These are phyloP conservation scores for Porites australiensis DNA, from an alignment of 64 coral and sea anemone species.

Conservation along the genomic window DNA sequence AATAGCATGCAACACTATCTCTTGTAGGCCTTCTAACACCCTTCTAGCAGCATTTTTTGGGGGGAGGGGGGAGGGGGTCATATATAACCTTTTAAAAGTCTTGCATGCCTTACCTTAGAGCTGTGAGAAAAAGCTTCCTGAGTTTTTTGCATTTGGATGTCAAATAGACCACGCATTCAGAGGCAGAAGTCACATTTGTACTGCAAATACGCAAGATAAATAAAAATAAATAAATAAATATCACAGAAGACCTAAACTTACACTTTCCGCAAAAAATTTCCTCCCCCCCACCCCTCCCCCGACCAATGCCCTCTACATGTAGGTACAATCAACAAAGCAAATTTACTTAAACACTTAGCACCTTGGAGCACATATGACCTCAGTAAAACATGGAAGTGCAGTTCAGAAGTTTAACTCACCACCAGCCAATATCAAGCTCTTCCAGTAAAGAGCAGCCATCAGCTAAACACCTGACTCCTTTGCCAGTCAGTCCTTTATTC, in stretches of 20 bases:
- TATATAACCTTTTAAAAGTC: background rate
- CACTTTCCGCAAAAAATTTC: no score
- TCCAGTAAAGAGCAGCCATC: constrained; percentile 57
- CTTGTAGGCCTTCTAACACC: no score
- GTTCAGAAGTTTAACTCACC: constrained; percentile 44
- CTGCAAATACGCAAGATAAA: constrained; percentile 25
- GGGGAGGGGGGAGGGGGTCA: background rate
- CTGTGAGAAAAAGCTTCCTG: constrained; percentile 94
- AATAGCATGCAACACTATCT: no score
- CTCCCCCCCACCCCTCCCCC: no score
- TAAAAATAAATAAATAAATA: background rate
- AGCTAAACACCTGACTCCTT: constrained; percentile 36
- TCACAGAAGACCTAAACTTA: background rate
- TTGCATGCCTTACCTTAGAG: constrained; percentile 72
- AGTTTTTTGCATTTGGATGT: constrained; percentile 75
- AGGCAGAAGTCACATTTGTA: constrained; percentile 37
- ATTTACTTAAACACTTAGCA: no score
- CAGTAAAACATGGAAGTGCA: no score
- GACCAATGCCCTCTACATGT: no score
- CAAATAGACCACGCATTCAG: constrained; percentile 70
- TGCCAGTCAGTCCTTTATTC: constrained; percentile 34
- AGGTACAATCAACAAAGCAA: no score
- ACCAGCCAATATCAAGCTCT: constrained; percentile 86
- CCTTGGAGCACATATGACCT: no score
- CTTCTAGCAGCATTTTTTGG: no score